phyloP scores from a whole-genome alignment of 2,113 vertebrate species.

The Melanotaenia duboulayi region DNA sequence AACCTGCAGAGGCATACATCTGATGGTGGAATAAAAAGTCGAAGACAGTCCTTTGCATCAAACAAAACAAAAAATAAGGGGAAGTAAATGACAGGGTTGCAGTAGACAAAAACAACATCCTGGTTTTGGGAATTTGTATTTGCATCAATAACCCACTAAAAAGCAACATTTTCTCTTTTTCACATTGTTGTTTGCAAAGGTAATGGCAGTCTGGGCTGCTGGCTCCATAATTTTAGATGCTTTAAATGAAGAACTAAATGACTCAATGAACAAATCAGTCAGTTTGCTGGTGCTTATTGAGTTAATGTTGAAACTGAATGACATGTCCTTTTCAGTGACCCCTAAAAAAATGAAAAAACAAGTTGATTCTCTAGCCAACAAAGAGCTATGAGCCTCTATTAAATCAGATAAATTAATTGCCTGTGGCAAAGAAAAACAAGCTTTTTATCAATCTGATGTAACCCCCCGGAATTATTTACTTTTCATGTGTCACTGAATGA shows the following conservation, averaged over 20 bases:
- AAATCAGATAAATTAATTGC: not conserved
- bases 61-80: conserved; percentile 54
- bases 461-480: not conserved
- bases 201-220: not conserved
- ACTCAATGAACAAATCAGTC: conserved; percentile 26
- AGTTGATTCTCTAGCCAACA: not conserved
- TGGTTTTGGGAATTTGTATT: conserved; percentile 3
- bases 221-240: not conserved
- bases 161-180: not conserved
- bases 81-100: conserved; percentile 41
- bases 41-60: conserved; percentile 43
- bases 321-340: too few relatives aligned
- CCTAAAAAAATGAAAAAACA: too few relatives aligned
- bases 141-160: not conserved
- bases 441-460: conserved; percentile 17
- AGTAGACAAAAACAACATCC: not conserved
- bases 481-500: not conserved
- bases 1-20: conserved; percentile 40
- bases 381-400: not conserved
- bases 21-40: conserved; percentile 37
- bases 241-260: conserved; percentile 17
- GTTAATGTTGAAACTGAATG: not conserved
- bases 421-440: not conserved
- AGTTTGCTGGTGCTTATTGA: not conserved
- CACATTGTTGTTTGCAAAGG: not conserved